Percentiles rank a stretch among this genome's conserved stretches.
Evolutionary conservation across 2,797 vertebrate species (phyloP).

Genomic region (Premnoplex brunnescens): DNA sequence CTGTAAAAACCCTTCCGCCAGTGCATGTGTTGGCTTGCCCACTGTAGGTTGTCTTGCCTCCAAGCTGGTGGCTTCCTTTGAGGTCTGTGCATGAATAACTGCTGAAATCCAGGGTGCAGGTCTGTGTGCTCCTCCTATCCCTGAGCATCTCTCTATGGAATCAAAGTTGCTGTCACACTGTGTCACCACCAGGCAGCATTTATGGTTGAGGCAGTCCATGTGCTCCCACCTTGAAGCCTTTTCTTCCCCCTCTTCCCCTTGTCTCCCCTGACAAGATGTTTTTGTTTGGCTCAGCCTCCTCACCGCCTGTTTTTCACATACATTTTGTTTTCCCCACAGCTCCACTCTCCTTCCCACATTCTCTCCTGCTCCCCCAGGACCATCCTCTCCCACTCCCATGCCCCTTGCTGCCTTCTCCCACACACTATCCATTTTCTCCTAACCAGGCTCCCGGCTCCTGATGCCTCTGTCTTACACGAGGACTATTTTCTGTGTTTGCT

Average conservation of each 20-base stretch:
- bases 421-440: not conserved
- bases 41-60: not conserved
- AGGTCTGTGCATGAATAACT: not conserved
- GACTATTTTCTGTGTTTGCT: conserved; percentile 13
- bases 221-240: not conserved
- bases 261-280: not conserved
- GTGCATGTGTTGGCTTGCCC: rapidly evolving
- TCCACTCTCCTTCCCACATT: not conserved
- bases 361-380: not conserved
- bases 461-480: not conserved
- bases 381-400: not conserved
- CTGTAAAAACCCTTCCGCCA: not conserved
- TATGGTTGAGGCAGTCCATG: not conserved
- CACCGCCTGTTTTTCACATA: not conserved
- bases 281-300: not conserved
- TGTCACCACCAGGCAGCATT: not conserved
- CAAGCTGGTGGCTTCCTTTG: not conserved
- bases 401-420: not conserved
- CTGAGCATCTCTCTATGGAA: rapidly evolving
- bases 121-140: not conserved
- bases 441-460: not conserved
- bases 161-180: not conserved
- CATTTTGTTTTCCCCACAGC: not conserved
- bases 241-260: not conserved
- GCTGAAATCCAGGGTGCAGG: not conserved